phyloP scores from a whole-genome alignment of 2,888 invertebrate species.

The Hecatera dysodea region DNA sequence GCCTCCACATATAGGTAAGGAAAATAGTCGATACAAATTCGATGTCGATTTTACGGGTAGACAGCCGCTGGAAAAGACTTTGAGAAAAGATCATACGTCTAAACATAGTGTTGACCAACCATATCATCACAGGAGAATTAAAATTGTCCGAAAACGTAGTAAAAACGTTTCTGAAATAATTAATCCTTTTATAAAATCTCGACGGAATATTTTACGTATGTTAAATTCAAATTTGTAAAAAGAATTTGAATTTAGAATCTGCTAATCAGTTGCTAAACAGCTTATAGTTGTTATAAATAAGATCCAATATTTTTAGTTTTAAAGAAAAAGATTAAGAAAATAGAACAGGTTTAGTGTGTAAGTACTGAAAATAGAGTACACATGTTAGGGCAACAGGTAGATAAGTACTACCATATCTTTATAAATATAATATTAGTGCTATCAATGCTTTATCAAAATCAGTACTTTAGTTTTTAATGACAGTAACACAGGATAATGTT shows the following conservation, averaged over 20 bases:
- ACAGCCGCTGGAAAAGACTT: no score
- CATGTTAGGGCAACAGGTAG: slow-evolving; percentile 1
- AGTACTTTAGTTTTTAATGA: slow-evolving; percentile 3
- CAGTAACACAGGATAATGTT: slow-evolving; percentile 29
- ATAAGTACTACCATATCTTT: slow-evolving; percentile 7
- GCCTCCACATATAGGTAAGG: no score
- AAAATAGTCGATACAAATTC: no score
- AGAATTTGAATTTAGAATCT: neutral
- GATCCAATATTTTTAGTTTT: neutral
- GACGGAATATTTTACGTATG: neutral
- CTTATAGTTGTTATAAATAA: no score
- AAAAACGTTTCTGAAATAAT: neutral
- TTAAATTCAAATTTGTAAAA: no score
- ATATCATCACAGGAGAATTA: no score
- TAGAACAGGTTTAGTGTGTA: neutral
- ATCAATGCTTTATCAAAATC: slow-evolving; percentile 15
- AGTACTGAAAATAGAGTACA: slow-evolving; percentile 3
- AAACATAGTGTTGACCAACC: no score
- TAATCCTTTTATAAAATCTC: neutral
- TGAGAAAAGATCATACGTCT: no score
- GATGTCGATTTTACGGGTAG: no score
- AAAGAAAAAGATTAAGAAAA: neutral
- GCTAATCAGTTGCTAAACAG: neutral
- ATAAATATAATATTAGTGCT: slow-evolving; percentile 16
- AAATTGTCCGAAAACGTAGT: no score